Evolutionary conservation across 2,113 vertebrate species (phyloP).

Genomic region (Tauraco erythrolophus): DNA sequence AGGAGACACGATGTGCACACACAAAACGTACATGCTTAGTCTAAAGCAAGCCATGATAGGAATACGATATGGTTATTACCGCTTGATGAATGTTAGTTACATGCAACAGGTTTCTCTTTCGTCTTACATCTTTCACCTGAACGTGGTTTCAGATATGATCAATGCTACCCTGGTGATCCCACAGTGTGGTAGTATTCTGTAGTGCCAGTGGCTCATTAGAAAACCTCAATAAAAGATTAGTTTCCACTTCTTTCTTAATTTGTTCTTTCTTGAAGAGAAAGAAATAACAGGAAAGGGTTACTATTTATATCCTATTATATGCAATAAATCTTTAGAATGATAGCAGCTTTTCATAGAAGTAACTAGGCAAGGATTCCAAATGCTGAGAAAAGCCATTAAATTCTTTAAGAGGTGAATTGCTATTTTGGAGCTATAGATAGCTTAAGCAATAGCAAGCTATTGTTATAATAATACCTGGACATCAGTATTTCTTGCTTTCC

Average conservation of each 20-base stretch:
- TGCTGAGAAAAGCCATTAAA: constrained; percentile 8
- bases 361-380: constrained; percentile 34
- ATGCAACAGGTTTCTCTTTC: background rate
- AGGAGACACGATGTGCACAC: background rate
- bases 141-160: background rate
- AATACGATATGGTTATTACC: background rate
- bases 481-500: background rate
- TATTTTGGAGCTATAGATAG: background rate
- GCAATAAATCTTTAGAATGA: constrained; percentile 45
- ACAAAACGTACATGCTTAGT: background rate
- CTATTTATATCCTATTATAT: constrained; percentile 29
- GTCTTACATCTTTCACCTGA: background rate
- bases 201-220: background rate
- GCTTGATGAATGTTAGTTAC: background rate
- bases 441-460: background rate
- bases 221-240: background rate
- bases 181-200: background rate
- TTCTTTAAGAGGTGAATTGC: constrained; percentile 16
- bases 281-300: background rate
- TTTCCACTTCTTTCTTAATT: background rate
- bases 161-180: background rate
- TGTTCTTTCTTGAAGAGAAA: constrained; percentile 1
- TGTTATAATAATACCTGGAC: constrained; percentile 4
- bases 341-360: constrained; percentile 39
- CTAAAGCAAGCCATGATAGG: background rate